Base-by-base conservation (phyloP, 2,888 invertebrate genomes). In the Rhingia campestris region DNA sequence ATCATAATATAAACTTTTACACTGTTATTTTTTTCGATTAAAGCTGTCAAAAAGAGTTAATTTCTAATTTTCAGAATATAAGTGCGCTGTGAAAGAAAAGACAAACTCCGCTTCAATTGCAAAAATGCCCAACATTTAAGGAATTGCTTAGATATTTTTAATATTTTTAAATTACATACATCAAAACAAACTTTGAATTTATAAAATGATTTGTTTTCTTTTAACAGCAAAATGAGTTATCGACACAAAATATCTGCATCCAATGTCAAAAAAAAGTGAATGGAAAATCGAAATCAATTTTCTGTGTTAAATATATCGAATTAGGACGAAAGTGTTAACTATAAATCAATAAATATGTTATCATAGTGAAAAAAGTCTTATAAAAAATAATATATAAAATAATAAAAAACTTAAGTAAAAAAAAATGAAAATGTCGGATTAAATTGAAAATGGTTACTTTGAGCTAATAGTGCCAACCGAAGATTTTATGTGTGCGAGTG, bases 401-500 rank as follows among this genome's bases (percentile, higher is more conserved):
- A n/a, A 39, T 43, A 7, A 69, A 61, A 41, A 51, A 51, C 37
- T 43, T 45, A 14, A 5, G 7, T 2, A 56, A n/a, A n/a, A n/a
- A n/a, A n/a, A n/a, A n/a, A n/a, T n/a, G n/a, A 73, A 33, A 30
- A 84, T 84, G 84, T 84, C 75, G 84, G 80, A 84, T 63, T 84
- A 66, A 79, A 84, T 70, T 47, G 4, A 66, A 80, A 67, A 82
- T 82, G 82, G 67, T 66, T 54, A 67, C 66, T 51, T 67, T 41
- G 41, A 84, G 74, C 69, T 84, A 80, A 84, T 53, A 80, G 70
- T 61, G 70, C 12, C 66, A n/a, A 45, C 43, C 58, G 54, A 47
- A 64, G 10, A 75, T 72, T 82, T 69, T 73, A 82, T 82, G 82
- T 82, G 33, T 75, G 64, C 80, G 75, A 61, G 80, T 80, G 80